phyloP scores from a whole-genome alignment of 2,113 vertebrate species.

The Cygnus atratus region DNA sequence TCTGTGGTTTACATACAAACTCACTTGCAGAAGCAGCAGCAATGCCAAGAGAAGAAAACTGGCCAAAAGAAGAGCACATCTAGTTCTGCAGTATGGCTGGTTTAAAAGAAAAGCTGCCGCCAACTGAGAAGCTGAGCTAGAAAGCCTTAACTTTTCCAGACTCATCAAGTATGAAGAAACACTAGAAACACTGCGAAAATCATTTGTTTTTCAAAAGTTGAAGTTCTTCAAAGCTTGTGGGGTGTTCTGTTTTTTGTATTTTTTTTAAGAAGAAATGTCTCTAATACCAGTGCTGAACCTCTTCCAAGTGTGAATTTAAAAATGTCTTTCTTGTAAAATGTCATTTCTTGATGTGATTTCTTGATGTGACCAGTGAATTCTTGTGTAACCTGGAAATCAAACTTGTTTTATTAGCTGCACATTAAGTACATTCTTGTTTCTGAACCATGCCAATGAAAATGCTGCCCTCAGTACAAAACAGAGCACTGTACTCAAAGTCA shows the following conservation, averaged over 20 bases:
- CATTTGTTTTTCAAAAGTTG: not conserved
- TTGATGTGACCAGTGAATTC: not conserved
- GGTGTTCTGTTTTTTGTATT: no score
- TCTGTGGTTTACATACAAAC: slow-evolving; percentile 1
- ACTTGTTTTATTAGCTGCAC: not conserved
- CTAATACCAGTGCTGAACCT: not conserved
- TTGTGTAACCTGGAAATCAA: not conserved
- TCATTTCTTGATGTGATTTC: not conserved
- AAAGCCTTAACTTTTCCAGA: slow-evolving; percentile 5
- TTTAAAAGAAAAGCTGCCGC: not conserved
- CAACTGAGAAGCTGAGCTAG: not conserved
- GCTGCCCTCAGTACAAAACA: slow-evolving; percentile 5
- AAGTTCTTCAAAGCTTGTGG: not conserved
- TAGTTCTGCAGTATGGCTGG: not conserved
- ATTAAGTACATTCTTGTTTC: slow-evolving; percentile 14
- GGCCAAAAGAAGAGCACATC: not conserved
- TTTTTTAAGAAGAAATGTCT: not conserved
- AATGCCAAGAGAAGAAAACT: slow-evolving; percentile 27
- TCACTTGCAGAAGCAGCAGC: not conserved
- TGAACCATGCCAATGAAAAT: not conserved
- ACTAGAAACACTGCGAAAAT: not conserved
- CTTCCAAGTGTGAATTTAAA: not conserved
- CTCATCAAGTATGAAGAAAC: not conserved
- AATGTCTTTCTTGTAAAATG: not conserved
- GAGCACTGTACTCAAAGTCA: not conserved